These are phyloP conservation scores for Aegithalos caudatus DNA, from an alignment of 2,113 vertebrate species.

Conservation along the genomic window DNA sequence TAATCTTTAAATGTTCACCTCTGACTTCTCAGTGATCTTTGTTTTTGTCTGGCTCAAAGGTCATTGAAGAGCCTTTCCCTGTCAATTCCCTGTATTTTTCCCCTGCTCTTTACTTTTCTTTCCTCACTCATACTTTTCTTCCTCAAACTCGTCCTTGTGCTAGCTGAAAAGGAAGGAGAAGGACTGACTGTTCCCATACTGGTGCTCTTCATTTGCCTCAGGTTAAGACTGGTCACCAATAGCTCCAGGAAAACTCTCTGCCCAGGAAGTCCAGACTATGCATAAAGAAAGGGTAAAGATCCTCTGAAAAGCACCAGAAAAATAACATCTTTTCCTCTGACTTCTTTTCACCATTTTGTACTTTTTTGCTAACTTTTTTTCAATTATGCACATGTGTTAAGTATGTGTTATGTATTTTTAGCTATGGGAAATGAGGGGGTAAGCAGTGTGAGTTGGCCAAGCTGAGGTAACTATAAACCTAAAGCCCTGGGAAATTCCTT, in stretches of 20 bases:
- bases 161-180: background rate
- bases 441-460: background rate
- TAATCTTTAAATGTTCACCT: background rate
- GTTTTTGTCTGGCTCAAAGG: background rate
- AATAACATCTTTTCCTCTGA: background rate
- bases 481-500: background rate
- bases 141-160: background rate
- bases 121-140: background rate
- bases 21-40: background rate
- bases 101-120: background rate
- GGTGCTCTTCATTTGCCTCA: background rate
- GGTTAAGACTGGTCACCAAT: background rate
- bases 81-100: background rate
- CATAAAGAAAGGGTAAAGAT: background rate
- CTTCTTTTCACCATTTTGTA: background rate
- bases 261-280: background rate
- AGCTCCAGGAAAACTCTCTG: background rate
- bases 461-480: background rate
- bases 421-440: accelerated
- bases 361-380: background rate
- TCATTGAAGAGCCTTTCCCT: background rate
- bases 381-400: accelerated
- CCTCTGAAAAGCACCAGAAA: background rate
- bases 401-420: background rate
- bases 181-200: background rate